phyloP scores from a whole-genome alignment of 1,140 invertebrate genomes.

The Marisa cornuarietis region DNA sequence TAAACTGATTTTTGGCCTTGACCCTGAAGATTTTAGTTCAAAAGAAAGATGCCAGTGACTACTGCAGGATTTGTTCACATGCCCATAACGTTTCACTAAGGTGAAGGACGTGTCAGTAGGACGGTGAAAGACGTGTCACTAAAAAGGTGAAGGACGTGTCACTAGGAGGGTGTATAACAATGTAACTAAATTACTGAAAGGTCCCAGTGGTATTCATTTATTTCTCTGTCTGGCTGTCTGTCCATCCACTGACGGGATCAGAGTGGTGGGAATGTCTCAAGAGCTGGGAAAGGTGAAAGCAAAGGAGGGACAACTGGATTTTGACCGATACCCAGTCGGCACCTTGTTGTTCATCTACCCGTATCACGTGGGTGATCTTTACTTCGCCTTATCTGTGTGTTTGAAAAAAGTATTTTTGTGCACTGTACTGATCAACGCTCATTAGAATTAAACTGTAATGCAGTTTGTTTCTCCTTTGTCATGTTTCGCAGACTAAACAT shows the following conservation, averaged over 20 bases:
- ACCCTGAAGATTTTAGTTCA: too few relatives aligned
- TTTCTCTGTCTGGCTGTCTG: background rate
- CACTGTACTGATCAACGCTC: background rate
- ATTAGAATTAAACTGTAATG: background rate
- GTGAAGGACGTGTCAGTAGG: too few relatives aligned
- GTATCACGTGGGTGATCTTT: slow-evolving; percentile 55
- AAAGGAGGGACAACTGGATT: slow-evolving; percentile 46
- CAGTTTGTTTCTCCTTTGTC: background rate
- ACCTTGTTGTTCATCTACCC: slow-evolving; percentile 59
- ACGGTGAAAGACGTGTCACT: too few relatives aligned
- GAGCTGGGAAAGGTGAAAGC: slow-evolving; percentile 58
- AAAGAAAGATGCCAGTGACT: too few relatives aligned
- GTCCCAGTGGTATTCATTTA: too few relatives aligned
- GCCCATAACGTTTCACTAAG: too few relatives aligned
- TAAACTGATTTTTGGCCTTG: too few relatives aligned
- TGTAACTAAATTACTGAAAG: too few relatives aligned
- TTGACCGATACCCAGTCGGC: slow-evolving; percentile 48
- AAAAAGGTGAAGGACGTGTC: too few relatives aligned
- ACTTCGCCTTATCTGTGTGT: background rate
- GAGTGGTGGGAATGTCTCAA: slow-evolving; percentile 54
- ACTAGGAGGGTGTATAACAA: too few relatives aligned
- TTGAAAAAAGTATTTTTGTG: background rate
- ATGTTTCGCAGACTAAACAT: slow-evolving; percentile 38
- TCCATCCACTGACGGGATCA: slow-evolving; percentile 19
- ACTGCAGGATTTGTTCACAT: too few relatives aligned